phyloP scores from a whole-genome alignment of 2,888 invertebrate genomes.

The Lepetodrilus schrolli region DNA sequence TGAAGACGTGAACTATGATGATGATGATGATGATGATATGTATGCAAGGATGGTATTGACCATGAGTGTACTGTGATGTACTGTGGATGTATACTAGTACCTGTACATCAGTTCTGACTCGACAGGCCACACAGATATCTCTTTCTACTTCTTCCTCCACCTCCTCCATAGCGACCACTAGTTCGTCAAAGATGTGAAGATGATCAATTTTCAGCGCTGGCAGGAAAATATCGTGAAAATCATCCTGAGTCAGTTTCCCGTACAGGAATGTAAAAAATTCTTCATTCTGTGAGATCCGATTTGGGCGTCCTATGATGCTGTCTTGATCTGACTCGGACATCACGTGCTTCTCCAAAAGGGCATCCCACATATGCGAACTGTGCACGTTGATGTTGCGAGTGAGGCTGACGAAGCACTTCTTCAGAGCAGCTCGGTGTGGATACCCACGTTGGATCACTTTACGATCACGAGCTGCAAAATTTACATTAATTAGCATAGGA shows the following conservation, averaged over 20 bases:
- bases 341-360: neutral
- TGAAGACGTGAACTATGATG: no score
- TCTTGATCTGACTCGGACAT: constrained; percentile 13
- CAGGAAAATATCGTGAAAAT: neutral
- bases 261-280: neutral
- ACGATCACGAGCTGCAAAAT: no score
- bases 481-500: no score
- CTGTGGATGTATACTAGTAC: no score
- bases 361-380: neutral
- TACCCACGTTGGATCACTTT: no score
- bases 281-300: neutral
- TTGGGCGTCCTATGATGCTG: neutral
- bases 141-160: neutral
- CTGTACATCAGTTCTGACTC: neutral
- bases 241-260: neutral
- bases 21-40: no score
- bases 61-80: no score
- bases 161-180: neutral
- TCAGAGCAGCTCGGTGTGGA: neutral
- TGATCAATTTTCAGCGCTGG: neutral
- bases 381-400: neutral
- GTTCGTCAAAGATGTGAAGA: neutral
- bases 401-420: neutral
- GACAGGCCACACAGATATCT: neutral
- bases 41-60: no score